phyloP scores from a whole-genome alignment of 2,113 vertebrate genomes.

The Bungarus multicinctus region DNA sequence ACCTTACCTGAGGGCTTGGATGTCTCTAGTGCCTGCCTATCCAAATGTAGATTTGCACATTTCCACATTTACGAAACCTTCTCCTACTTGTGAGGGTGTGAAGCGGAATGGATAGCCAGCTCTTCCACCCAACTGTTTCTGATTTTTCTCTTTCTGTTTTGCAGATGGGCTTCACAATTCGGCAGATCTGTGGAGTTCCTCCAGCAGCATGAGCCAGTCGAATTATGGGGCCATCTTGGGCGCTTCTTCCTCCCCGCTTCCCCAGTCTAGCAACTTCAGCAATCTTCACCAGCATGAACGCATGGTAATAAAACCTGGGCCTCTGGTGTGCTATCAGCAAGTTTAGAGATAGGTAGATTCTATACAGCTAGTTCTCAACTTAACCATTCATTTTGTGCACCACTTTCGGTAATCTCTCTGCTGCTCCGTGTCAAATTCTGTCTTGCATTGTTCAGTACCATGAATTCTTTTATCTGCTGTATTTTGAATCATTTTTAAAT shows the following conservation, averaged over 20 bases:
- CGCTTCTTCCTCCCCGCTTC: slow-evolving; percentile 82
- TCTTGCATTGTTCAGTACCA: not conserved
- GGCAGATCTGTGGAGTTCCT: slow-evolving; percentile 85
- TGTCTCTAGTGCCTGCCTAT: not conserved
- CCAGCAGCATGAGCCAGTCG: slow-evolving; percentile 82
- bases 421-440: not conserved
- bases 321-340: too few relatives aligned
- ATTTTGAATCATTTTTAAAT: not conserved
- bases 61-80: not conserved
- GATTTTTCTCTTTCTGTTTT: not conserved
- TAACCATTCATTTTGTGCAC: not conserved
- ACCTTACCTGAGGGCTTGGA: not conserved
- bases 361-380: not conserved
- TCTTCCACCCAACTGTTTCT: not conserved
- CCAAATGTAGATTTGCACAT: not conserved
- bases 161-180: slow-evolving; percentile 74
- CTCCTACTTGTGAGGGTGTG: not conserved
- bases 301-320: slow-evolving; percentile 74
- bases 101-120: not conserved
- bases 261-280: slow-evolving; percentile 81
- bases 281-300: slow-evolving; percentile 91
- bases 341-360: not conserved
- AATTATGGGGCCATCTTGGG: slow-evolving; percentile 88
- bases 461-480: not conserved
- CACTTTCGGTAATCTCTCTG: not conserved